These are phyloP conservation scores for Leuciscus waleckii DNA, from an alignment of 2,797 vertebrate species.

Conservation along the genomic window DNA sequence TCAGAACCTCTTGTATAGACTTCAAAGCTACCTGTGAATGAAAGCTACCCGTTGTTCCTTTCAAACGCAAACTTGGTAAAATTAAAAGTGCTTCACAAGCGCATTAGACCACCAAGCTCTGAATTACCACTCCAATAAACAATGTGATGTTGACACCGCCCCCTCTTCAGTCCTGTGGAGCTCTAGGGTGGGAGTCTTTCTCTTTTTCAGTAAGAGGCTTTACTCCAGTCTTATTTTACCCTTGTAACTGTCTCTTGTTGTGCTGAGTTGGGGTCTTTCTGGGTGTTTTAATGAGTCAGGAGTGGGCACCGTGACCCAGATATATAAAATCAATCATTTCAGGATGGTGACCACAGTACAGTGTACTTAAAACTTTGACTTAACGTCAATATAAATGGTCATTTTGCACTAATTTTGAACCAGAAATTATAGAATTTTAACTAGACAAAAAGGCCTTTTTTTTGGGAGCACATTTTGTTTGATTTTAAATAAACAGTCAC, in stretches of 20 bases:
- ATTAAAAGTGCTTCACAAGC: conserved; percentile 97
- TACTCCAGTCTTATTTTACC: conserved; percentile 34
- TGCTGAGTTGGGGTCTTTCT: conserved; percentile 21
- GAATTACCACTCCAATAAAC: conserved; percentile 97
- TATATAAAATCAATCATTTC: not conserved
- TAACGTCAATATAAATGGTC: not conserved
- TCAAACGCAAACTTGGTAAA: conserved; percentile 94
- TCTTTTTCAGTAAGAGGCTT: conserved; percentile 47
- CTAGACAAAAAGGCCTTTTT: not conserved
- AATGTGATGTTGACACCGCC: conserved; percentile 77
- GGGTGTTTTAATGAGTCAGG: conserved; percentile 45
- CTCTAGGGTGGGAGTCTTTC: conserved; percentile 43
- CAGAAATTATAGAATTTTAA: not conserved
- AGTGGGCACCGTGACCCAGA: conserved; percentile 16
- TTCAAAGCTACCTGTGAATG: conserved; percentile 95
- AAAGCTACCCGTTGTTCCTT: conserved; percentile 93
- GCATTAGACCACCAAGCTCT: conserved; percentile 92
- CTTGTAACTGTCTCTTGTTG: conserved; percentile 46
- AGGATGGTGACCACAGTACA: conserved; percentile 5
- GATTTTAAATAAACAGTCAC: not conserved
- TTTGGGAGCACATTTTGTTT: not conserved
- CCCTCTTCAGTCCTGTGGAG: conserved; percentile 49
- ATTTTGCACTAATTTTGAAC: not conserved
- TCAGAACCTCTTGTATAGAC: conserved; percentile 45
- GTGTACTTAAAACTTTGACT: not conserved